Evolutionary conservation across 2,113 vertebrate genomes (phyloP).

Genomic region (Rhombomys opimus): DNA sequence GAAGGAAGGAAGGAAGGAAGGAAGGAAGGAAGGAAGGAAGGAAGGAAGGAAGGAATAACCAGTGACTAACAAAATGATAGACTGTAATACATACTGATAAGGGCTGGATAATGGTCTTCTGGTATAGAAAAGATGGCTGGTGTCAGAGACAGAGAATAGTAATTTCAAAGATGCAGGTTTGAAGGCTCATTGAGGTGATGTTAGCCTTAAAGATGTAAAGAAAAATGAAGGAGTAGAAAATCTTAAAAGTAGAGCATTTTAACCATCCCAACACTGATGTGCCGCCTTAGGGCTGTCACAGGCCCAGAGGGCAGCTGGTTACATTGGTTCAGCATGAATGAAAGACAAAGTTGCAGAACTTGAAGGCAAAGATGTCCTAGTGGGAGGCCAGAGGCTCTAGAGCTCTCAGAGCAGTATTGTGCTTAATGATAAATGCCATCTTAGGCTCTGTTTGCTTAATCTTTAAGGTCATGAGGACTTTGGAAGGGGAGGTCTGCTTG

Average conservation of each 20-base stretch:
- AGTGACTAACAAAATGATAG: not conserved
- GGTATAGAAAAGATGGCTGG: not conserved
- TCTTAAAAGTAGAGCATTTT: not conserved
- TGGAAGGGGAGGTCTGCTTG: no score
- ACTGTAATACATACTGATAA: not conserved
- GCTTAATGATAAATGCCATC: no score
- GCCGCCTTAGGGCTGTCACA: not conserved
- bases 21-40: no score
- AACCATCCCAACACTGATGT: not conserved
- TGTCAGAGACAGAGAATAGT: not conserved
- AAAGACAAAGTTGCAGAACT: not conserved
- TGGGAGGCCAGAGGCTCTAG: not conserved
- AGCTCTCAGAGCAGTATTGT: not conserved
- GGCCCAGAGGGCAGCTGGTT: not conserved
- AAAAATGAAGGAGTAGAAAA: not conserved
- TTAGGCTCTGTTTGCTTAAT: not conserved
- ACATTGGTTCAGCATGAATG: not conserved
- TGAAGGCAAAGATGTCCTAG: not conserved
- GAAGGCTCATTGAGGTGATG: not conserved
- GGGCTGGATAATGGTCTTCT: not conserved
- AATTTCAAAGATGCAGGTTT: not conserved
- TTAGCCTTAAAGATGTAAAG: not conserved
- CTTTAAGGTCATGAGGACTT: not conserved
- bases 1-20: no score
- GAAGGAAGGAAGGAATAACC: not conserved